phyloP scores from a whole-genome alignment of 37 sponge, comb jelly and placozoan species.

The Eunapius fragilis region DNA sequence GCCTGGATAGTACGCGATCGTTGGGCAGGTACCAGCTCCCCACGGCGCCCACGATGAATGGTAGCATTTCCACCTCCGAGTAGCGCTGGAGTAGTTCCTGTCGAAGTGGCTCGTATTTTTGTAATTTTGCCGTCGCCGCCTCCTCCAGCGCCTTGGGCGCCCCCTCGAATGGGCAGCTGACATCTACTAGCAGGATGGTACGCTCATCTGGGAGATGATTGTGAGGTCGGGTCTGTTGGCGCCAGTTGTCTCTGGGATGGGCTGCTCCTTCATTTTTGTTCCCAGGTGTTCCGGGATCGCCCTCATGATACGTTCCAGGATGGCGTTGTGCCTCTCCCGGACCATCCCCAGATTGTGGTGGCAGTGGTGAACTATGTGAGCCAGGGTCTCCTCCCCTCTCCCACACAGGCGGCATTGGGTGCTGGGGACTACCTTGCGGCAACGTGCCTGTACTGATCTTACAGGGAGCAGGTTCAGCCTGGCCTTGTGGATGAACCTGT shows the following conservation, averaged over 20 bases:
- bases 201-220: neutral
- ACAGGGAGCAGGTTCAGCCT: constrained; percentile 43
- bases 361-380: constrained; percentile 20
- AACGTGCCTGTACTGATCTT: constrained; percentile 11
- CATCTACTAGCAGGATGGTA: constrained; percentile 7
- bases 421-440: neutral
- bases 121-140: neutral
- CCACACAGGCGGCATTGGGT: constrained; percentile 4
- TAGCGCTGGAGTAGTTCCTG: neutral
- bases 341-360: neutral
- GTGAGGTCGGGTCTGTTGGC: constrained; percentile 4
- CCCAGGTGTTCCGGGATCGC: neutral
- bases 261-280: no score
- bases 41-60: neutral
- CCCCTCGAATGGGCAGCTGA: neutral
- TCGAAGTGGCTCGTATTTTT: neutral
- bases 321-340: constrained; percentile 7
- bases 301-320: neutral
- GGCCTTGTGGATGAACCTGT: constrained; percentile 34
- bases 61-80: neutral
- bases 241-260: constrained; percentile 7
- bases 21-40: neutral
- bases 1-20: neutral
- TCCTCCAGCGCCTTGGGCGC: neutral
- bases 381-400: neutral